phyloP scores from a whole-genome alignment of 2,797 vertebrate genomes.

The Sebastes diaconus region DNA sequence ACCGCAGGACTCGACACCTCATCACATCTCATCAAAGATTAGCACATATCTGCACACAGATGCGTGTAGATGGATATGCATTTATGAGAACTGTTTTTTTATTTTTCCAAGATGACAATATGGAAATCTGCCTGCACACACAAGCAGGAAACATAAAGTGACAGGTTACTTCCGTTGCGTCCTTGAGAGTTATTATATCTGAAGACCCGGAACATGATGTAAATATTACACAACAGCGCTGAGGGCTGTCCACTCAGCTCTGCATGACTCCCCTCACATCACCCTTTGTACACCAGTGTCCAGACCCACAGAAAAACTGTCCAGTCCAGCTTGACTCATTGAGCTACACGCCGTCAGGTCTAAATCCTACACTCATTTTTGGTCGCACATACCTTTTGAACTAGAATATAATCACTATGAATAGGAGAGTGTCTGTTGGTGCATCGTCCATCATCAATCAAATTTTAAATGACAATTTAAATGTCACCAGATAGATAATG shows the following conservation, averaged over 20 bases:
- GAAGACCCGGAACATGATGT: slow-evolving; percentile 34
- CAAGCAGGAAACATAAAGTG: slow-evolving; percentile 20
- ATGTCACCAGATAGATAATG: slow-evolving; percentile 9
- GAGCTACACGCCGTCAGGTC: background rate
- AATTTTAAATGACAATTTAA: slow-evolving; percentile 12
- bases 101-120: background rate
- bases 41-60: slow-evolving; percentile 57
- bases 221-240: slow-evolving; percentile 52
- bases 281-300: background rate
- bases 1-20: slow-evolving; percentile 72
- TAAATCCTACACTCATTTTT: background rate
- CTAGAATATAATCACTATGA: background rate
- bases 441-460: background rate
- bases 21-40: slow-evolving; percentile 69
- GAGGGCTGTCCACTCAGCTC: slow-evolving; percentile 40
- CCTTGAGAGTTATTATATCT: slow-evolving; percentile 17
- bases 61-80: background rate
- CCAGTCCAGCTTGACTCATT: slow-evolving; percentile 3
- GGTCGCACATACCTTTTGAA: background rate
- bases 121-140: background rate
- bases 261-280: slow-evolving; percentile 34
- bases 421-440: background rate
- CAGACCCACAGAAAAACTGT: background rate
- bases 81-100: background rate
- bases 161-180: slow-evolving; percentile 19